Base-by-base conservation (phyloP, 2,113 vertebrate species). In the Acrocephalus arundinaceus region DNA sequence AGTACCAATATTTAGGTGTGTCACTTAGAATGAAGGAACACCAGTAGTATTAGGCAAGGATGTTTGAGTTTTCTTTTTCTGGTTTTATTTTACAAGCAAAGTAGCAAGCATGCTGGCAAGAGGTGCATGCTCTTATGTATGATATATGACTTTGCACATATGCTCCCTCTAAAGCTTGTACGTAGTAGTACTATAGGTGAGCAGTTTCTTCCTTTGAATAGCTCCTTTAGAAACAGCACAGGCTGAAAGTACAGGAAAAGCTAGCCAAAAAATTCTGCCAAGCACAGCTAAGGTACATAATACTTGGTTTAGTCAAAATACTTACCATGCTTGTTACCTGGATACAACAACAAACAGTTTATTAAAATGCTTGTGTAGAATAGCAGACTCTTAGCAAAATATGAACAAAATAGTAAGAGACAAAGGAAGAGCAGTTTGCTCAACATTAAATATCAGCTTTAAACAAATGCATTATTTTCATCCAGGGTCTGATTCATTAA, bases 271-370 rank as follows among this genome's bases (percentile, higher is more conserved):
- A 97, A 96, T 91, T 96, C 97, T 98, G 97, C 97, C 96, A 98
- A 98, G 98, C 98, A 98, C 96, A 98, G 97, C 97, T 97, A 95
- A 97, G 97, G 94, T 96, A 97, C 82, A 97, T 95, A 98, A 96
- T 97, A 97, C 93, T 97, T 91, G 95, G 95, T 97, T 97, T 97
- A 97, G 83, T 98, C 97, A 97, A 98, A 97, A 98, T 98, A 99
- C 99, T 99, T 98, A 99, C 99, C 99, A 99, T 99, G 98, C 98
- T 99, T 97, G 99, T 99, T 97, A 99, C 99, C 99, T 99, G 98
- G 98, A 98, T 98, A 98, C 97, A 99, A 99, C 87, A 98, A 99
- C 97, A 99, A 98, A 99, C 96, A 99, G 94, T 97, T 97, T 98
- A 98, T 98, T 98, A 98, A 98, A 98, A 98, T 95, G 90, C 82